phyloP scores from a whole-genome alignment of 2,888 invertebrate genomes.

The Meta bourneti region DNA sequence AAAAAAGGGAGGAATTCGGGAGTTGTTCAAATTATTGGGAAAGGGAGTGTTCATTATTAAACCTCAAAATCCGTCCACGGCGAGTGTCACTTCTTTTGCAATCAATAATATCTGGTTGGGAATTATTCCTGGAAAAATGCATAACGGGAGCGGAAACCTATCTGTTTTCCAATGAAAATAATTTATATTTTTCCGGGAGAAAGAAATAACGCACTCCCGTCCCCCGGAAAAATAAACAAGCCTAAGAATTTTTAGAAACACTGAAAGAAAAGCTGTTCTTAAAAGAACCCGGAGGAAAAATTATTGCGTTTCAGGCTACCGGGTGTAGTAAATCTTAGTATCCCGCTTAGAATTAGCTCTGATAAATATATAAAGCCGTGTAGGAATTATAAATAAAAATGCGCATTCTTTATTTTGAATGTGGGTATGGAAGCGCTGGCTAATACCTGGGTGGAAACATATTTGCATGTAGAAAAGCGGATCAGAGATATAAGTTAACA shows the following conservation, averaged over 20 bases:
- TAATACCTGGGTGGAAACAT: too few species aligned
- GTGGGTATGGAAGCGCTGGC: too few species aligned
- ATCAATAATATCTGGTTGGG: slow-evolving; percentile 60
- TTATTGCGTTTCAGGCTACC: background rate
- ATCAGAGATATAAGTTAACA: background rate
- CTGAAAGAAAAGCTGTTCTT: background rate
- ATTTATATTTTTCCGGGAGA: slow-evolving; percentile 37
- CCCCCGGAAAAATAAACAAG: background rate
- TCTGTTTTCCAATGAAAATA: slow-evolving; percentile 48
- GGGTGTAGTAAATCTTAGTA: background rate
- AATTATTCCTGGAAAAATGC: slow-evolving; percentile 48
- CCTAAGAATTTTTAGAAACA: background rate
- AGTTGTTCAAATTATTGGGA: slow-evolving; percentile 51
- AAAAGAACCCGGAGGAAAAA: background rate
- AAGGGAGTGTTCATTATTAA: slow-evolving; percentile 53
- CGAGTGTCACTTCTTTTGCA: slow-evolving; percentile 58
- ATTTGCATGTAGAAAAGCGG: too few species aligned
- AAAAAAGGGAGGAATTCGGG: slow-evolving; percentile 38
- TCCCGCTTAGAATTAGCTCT: background rate
- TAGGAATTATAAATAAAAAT: background rate
- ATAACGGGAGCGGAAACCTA: slow-evolving; percentile 36
- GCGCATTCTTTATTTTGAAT: background rate
- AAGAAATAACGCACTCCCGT: background rate
- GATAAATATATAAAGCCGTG: background rate
- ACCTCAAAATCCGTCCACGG: slow-evolving; percentile 56